Evolutionary conservation across 2,888 invertebrate species (phyloP).

Genomic region (Dasysyrphus albostriatus): DNA sequence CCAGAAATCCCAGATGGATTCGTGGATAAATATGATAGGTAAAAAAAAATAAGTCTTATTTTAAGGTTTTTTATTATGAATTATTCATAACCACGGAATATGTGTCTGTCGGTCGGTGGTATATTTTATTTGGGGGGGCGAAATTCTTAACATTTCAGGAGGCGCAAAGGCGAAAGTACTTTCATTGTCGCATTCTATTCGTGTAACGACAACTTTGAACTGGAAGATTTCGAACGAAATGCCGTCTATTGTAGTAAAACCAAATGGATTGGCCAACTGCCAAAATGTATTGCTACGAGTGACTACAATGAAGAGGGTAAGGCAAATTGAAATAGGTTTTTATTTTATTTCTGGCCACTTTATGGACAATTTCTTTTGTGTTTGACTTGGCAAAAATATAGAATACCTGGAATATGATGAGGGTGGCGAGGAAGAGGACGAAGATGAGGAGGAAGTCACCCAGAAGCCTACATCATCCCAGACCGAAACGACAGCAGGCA

Average conservation of each 20-base stretch:
- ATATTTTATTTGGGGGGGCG: not conserved
- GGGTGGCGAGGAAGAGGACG: constrained; percentile 68
- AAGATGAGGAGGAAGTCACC: constrained; percentile 48
- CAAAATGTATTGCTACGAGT: constrained; percentile 83
- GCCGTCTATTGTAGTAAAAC: constrained; percentile 86
- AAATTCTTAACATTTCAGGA: constrained; percentile 71
- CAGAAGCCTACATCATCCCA: constrained; percentile 27
- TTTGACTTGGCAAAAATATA: constrained; percentile 33
- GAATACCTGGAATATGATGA: constrained; percentile 78
- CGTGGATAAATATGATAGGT: constrained; percentile 81
- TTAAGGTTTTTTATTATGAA: constrained; percentile 2
- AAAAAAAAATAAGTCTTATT: not conserved
- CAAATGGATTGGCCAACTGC: constrained; percentile 86
- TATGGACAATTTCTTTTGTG: constrained; percentile 8
- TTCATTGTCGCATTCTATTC: constrained; percentile 86
- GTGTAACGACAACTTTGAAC: constrained; percentile 85
- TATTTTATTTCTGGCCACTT: constrained; percentile 38
- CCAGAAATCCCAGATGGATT: constrained; percentile 82
- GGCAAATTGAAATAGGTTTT: constrained; percentile 61
- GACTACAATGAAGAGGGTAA: constrained; percentile 78
- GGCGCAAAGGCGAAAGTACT: constrained; percentile 83
- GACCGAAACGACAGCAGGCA: constrained; percentile 12
- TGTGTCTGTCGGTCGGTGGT: not conserved
- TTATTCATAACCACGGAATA: constrained; percentile 25
- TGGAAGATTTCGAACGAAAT: constrained; percentile 84